Evolutionary conservation across 2,797 vertebrate species (phyloP).

Genomic region (Serranus cabrilla): DNA sequence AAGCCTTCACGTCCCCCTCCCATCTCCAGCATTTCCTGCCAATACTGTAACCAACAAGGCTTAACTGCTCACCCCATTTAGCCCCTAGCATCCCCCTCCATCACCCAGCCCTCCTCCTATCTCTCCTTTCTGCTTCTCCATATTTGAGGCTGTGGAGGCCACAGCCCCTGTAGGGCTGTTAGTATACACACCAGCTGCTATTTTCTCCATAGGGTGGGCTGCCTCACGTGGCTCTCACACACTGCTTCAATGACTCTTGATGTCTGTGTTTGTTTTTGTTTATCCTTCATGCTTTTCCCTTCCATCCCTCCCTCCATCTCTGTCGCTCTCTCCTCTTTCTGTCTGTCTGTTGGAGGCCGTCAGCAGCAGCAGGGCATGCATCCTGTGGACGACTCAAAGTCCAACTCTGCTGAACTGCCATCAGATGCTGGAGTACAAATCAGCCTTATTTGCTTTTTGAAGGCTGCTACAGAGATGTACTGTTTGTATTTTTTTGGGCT

Average conservation of each 20-base stretch:
- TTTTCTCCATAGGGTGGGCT: slow-evolving; percentile 75
- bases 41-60: slow-evolving; percentile 75
- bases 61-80: slow-evolving; percentile 77
- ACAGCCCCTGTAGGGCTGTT: slow-evolving; percentile 77
- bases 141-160: slow-evolving; percentile 65
- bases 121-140: slow-evolving; percentile 58
- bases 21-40: slow-evolving; percentile 56
- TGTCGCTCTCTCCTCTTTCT: slow-evolving; percentile 44
- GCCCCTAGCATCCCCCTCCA: slow-evolving; percentile 59
- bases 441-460: slow-evolving; percentile 9
- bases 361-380: slow-evolving; percentile 56
- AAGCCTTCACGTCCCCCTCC: slow-evolving; percentile 11
- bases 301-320: slow-evolving; percentile 43
- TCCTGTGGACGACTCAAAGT: slow-evolving; percentile 44
- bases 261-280: slow-evolving; percentile 83
- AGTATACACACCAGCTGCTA: slow-evolving; percentile 80
- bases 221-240: slow-evolving; percentile 73
- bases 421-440: slow-evolving; percentile 17
- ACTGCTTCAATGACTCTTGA: slow-evolving; percentile 77
- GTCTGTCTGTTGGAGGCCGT: slow-evolving; percentile 68
- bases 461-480: not conserved
- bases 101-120: slow-evolving; percentile 58
- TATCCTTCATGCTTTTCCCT: slow-evolving; percentile 48
- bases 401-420: slow-evolving; percentile 28
- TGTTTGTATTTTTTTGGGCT: not conserved